These are phyloP conservation scores for Brachyhypopomus gauderio DNA, from an alignment of 2,113 vertebrate genomes.

Conservation along the genomic window DNA sequence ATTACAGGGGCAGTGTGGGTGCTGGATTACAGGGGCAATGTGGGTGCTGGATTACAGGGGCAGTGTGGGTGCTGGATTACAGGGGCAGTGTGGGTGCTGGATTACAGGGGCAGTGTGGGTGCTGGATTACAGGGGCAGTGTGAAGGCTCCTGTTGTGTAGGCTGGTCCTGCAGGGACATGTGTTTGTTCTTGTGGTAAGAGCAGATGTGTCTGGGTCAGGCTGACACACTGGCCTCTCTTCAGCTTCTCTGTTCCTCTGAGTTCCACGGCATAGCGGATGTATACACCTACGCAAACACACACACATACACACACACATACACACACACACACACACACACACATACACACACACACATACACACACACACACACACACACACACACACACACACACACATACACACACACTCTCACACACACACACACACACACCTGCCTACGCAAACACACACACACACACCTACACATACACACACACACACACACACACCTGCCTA, in stretches of 20 bases:
- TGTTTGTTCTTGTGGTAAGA: slow-evolving; percentile 3
- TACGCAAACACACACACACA: too few species aligned
- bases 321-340: not conserved
- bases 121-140: not conserved
- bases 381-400: not conserved
- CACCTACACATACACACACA: too few species aligned
- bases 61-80: too few species aligned
- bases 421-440: too few species aligned
- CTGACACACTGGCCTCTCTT: not conserved
- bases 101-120: too few species aligned
- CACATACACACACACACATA: not conserved
- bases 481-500: not conserved
- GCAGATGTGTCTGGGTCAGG: not conserved
- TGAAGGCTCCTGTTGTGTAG: slow-evolving; percentile 10
- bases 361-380: too few species aligned
- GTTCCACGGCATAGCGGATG: slow-evolving; percentile 29
- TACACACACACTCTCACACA: slow-evolving; percentile 8
- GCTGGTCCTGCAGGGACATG: too few species aligned
- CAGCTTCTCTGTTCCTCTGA: slow-evolving; percentile 49
- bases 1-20: too few species aligned
- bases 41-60: too few species aligned
- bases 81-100: too few species aligned
- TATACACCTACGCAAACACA: not conserved
- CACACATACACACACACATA: not conserved
- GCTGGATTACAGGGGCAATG: too few species aligned